Base-by-base conservation (phyloP, 2,888 invertebrate genomes). In the Parnassius smintheus region DNA sequence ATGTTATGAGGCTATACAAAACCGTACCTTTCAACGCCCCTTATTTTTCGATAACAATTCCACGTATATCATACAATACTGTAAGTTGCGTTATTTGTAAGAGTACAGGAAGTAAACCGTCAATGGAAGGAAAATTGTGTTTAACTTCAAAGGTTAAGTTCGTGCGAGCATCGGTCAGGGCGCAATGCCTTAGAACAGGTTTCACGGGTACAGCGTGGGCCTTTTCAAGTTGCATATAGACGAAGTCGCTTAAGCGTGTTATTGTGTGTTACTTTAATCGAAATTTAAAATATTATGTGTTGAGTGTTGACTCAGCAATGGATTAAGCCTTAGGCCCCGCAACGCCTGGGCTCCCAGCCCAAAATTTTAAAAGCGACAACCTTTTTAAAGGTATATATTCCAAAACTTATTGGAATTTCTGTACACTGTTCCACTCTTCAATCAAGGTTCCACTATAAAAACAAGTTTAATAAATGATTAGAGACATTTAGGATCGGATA, bases 151-250 rank as follows among this genome's bases (percentile, higher is more conserved):
- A 57, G 58, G 58, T 58, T 51, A 51, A 48, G n/a, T 12, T 18
- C 52, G 60, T 53, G 55, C 55, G 61, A 25, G 65, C 56, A n/a
- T 50, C 59, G 59, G 62, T 50, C 59, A 57, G 63, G 65, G 65
- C 65, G 63, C 55, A 63, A 60, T 58, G 65, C 64, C 58, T 59
- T 59, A 35, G 51, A 64, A 66, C 69, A 68, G 66, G 69, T 68
- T 65, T 41, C 54, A 25, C 59, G 51, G 54, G 62, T 58, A 52
- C 56, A 59, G 52, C 57, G 62, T 53, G 62, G 56, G 52, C 49
- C 62, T 42, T 52, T 25, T 11, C 41, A 22, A 50, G 55, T 50
- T 35, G 35, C 35, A 56, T 22, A 56, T 50, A 11, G 61, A 49
- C 42, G 60, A 45, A 50, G 50, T 55, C 55, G 22, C 44, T 25